phyloP scores from a whole-genome alignment of 2,888 invertebrate genomes.

The Pimpla rufipes region DNA sequence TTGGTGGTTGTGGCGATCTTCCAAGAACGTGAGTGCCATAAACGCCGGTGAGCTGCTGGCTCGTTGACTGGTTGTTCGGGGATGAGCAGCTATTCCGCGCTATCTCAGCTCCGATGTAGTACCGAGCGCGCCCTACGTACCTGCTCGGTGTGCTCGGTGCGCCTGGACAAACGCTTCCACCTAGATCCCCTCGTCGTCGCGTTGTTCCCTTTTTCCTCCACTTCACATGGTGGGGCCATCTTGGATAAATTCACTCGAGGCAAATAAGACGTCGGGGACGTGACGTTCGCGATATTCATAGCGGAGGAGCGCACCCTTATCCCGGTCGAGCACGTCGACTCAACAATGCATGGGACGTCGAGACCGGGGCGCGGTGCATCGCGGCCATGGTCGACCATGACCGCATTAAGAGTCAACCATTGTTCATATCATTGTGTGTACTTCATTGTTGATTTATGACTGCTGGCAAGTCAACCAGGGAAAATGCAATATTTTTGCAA shows the following conservation, averaged over 20 bases:
- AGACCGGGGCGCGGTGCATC: constrained; percentile 3
- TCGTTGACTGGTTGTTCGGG: constrained; percentile 28
- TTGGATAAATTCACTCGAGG: constrained; percentile 74
- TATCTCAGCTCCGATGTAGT: background rate
- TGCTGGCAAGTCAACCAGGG: too few species aligned
- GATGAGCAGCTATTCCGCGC: constrained; percentile 4
- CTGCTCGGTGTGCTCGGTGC: too few species aligned
- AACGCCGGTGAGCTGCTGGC: constrained; percentile 34
- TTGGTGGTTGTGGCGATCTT: constrained; percentile 66
- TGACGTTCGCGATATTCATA: constrained; percentile 73
- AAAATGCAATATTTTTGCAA: too few species aligned
- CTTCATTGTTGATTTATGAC: too few species aligned
- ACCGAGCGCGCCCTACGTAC: background rate
- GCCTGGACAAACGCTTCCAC: constrained; percentile 8
- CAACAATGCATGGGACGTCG: constrained; percentile 65
- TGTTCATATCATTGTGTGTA: background rate
- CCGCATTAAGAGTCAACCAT: background rate
- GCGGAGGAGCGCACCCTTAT: constrained; percentile 63
- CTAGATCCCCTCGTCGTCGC: background rate
- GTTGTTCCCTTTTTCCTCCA: background rate
- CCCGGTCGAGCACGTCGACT: constrained; percentile 67
- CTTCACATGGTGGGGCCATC: constrained; percentile 51
- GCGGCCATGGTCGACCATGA: background rate
- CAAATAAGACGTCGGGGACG: constrained; percentile 76
- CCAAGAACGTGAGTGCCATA: constrained; percentile 65